Percentiles rank a stretch among this genome's conserved stretches.
phyloP scores from a whole-genome alignment of 2,888 invertebrate species.

The Miltochrista miniata region DNA sequence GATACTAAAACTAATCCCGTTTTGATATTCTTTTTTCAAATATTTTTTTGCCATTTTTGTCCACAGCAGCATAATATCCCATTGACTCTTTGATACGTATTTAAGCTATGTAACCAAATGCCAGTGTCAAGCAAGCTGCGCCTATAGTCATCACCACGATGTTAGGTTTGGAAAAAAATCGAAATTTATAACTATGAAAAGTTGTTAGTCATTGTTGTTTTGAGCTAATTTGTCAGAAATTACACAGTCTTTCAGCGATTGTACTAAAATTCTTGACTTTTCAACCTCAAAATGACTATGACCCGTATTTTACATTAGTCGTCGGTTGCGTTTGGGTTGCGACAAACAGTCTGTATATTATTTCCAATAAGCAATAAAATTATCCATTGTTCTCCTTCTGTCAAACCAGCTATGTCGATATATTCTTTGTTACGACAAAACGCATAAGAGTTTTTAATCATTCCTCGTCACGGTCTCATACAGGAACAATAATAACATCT shows the following conservation, averaged over 20 bases:
- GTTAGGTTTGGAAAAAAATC: no score
- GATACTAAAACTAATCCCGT: constrained; percentile 84
- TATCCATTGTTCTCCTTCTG: constrained; percentile 29
- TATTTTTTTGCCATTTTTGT: constrained; percentile 89
- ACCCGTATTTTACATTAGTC: no score
- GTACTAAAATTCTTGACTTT: no score
- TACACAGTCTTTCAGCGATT: no score
- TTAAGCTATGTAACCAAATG: constrained; percentile 92
- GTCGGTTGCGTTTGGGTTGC: neutral
- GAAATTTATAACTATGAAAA: no score
- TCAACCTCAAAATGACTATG: no score
- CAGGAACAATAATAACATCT: constrained; percentile 7
- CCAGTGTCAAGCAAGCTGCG: constrained; percentile 87
- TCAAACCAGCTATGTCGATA: constrained; percentile 22
- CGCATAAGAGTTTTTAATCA: constrained; percentile 13
- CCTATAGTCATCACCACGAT: constrained; percentile 93
- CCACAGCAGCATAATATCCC: constrained; percentile 91
- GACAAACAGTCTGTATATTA: constrained; percentile 20
- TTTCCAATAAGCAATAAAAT: constrained; percentile 36
- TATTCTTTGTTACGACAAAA: constrained; percentile 22
- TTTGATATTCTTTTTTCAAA: constrained; percentile 90
- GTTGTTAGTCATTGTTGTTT: no score
- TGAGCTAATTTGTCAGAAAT: no score
- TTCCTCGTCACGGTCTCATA: constrained; percentile 2
- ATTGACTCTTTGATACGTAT: constrained; percentile 91